phyloP scores from a whole-genome alignment of 2,888 invertebrate species.

The Spisula solida region DNA sequence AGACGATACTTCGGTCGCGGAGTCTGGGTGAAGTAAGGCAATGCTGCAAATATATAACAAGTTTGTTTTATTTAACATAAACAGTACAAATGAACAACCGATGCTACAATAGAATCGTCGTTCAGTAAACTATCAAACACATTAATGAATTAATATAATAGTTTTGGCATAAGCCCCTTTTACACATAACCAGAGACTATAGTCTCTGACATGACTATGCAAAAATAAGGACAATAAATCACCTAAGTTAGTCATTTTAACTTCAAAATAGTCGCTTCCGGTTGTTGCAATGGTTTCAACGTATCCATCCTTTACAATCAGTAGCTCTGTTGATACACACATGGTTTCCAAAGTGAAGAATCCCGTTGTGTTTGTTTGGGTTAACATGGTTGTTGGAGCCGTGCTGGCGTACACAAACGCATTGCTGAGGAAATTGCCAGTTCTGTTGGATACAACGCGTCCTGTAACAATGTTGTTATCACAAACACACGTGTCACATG shows the following conservation, averaged over 20 bases:
- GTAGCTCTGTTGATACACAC: constrained; percentile 1
- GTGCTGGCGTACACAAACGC: constrained; percentile 5
- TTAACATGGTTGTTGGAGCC: constrained; percentile 25
- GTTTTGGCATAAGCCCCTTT: too few relatives aligned
- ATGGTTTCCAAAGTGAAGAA: constrained; percentile 9
- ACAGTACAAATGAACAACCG: too few relatives aligned
- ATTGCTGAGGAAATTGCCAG: constrained; percentile 26
- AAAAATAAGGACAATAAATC: neutral
- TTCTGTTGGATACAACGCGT: constrained; percentile 3
- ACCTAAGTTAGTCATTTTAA: constrained; percentile 19
- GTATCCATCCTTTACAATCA: neutral
- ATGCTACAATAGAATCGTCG: too few relatives aligned
- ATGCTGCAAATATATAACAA: neutral
- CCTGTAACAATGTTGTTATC: neutral
- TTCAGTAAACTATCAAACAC: too few relatives aligned
- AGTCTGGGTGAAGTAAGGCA: neutral
- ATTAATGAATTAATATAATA: too few relatives aligned
- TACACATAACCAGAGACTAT: too few relatives aligned
- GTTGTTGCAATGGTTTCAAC: neutral
- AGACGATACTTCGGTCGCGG: neutral
- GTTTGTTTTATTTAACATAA: neutral
- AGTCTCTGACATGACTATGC: too few relatives aligned
- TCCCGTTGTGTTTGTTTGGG: constrained; percentile 13
- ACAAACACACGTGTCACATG: constrained; percentile 30
- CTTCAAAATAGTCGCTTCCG: neutral